Conservation (phyloP, 2,797 vertebrate species). For the Linurgus olivaceus region DNA sequence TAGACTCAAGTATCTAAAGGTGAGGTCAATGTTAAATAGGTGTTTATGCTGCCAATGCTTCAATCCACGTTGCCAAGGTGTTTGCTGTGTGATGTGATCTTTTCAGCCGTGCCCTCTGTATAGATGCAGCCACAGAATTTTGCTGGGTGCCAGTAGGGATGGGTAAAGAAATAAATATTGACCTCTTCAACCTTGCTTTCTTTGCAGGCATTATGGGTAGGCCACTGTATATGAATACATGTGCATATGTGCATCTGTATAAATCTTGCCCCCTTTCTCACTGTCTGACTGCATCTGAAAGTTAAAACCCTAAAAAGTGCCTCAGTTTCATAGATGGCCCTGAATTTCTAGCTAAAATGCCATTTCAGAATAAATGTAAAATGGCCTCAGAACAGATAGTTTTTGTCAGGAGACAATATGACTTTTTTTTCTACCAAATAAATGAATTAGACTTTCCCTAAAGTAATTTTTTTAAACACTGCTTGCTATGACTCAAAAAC, state of each 20-base stretch:
- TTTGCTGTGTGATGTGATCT: not conserved
- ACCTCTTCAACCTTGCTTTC: not conserved
- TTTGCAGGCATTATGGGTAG: not conserved
- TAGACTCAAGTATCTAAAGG: conserved; percentile 95
- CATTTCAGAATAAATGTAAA: not conserved
- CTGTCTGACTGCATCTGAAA: not conserved
- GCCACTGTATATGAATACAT: not conserved
- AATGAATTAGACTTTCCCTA: not conserved
- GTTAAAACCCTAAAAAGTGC: not conserved
- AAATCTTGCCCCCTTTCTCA: not conserved
- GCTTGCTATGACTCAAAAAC: not conserved
- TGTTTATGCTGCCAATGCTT: not conserved
- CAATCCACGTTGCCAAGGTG: rapidly evolving
- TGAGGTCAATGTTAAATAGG: conserved; percentile 50
- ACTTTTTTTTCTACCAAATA: not conserved
- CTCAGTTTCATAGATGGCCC: not conserved
- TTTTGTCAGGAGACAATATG: not conserved
- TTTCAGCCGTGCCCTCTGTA: not conserved
- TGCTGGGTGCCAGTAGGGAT: not conserved
- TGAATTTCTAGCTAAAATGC: not conserved
- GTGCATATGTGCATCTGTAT: not conserved
- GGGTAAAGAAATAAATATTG: not conserved
- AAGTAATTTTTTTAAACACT: not conserved
- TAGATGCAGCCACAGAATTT: not conserved
- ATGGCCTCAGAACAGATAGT: not conserved